A percentile compares a stretch with the other conserved stretches of the same genome.
phyloP scores from a whole-genome alignment of 2,797 vertebrate genomes.

The Buphagus erythrorhynchus region DNA sequence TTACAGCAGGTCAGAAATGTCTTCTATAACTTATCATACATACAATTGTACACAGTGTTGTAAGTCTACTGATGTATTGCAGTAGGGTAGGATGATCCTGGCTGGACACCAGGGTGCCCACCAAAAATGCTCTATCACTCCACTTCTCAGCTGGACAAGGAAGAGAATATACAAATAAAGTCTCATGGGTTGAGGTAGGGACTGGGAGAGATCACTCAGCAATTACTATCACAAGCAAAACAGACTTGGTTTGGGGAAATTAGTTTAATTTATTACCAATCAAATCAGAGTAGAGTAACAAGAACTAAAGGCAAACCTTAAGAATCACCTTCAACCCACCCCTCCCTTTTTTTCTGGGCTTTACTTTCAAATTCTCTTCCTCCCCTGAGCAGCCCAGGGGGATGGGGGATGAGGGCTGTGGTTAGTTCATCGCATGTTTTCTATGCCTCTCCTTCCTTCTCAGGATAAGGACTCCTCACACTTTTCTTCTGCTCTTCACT shows the following conservation, averaged over 20 bases:
- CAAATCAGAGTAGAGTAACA: neutral
- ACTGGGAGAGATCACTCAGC: neutral
- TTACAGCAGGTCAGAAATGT: neutral
- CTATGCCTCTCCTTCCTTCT: neutral
- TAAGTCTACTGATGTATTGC: neutral
- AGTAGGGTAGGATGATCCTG: neutral
- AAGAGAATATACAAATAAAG: neutral
- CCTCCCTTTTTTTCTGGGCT: neutral
- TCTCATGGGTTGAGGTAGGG: neutral
- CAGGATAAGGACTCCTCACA: neutral
- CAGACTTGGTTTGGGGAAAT: neutral
- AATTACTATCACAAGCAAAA: neutral
- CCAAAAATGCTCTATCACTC: neutral
- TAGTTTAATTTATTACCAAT: neutral
- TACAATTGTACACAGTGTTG: neutral
- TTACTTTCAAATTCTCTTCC: neutral
- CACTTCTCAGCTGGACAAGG: neutral
- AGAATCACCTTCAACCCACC: neutral
- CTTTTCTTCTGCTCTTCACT: neutral
- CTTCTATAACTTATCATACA: neutral
- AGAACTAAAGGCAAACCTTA: neutral
- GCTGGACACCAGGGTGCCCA: neutral
- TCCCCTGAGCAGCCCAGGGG: fast-evolving
- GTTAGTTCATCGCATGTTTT: fast-evolving
- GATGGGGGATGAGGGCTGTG: fast-evolving